Base-by-base conservation (phyloP, 1,140 invertebrate genomes). In the Andricus grossulariae region DNA sequence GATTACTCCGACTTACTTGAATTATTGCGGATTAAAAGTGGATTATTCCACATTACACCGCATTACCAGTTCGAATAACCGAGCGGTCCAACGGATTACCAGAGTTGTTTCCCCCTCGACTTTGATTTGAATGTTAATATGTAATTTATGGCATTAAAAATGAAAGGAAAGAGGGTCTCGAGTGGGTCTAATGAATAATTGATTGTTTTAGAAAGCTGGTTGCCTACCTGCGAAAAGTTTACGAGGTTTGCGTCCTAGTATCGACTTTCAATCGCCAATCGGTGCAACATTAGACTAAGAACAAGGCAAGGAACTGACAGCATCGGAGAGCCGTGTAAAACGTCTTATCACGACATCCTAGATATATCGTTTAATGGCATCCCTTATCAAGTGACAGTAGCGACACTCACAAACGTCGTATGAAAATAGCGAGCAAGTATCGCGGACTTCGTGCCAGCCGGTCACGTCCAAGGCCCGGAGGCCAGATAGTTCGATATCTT, bases 341-440 rank as follows among this genome's bases (percentile, higher is more conserved):
- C 45, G 25, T 32, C 60, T 66, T 66, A 45, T 66, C 60, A 66
- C 60, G 25, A 57, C 55, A 57, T 57, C 55, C 72, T 72, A 72
- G 74, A 80, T 80, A 80, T 80, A 75, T 80, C 75, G 78, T 80
- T 80, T 80, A 80, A 80, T 80, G 76, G 76, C 72, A 72, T 74
- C 74, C 75, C 78, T 80, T 80, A 80, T 80, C 78, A 76, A 52
- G 74, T 74, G 78, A 80, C 78, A 80, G 73, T 80, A 52, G 74
- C 72, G 75, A 73, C 78, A 78, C 74, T 78, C 74, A 77, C 72
- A 79, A 79, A 73, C 78, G 78, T 76, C 74, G 19, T 54, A 71
- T 55, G 70, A 74, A 74, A 76, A 15, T 50, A 54, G 15, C 54
- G 55, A 50, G 77, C 73, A 73, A 32, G 25, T 71, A 55, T 50